These are phyloP conservation scores for Uria aalge DNA, from an alignment of 2,113 vertebrate genomes.

Conservation along the genomic window DNA sequence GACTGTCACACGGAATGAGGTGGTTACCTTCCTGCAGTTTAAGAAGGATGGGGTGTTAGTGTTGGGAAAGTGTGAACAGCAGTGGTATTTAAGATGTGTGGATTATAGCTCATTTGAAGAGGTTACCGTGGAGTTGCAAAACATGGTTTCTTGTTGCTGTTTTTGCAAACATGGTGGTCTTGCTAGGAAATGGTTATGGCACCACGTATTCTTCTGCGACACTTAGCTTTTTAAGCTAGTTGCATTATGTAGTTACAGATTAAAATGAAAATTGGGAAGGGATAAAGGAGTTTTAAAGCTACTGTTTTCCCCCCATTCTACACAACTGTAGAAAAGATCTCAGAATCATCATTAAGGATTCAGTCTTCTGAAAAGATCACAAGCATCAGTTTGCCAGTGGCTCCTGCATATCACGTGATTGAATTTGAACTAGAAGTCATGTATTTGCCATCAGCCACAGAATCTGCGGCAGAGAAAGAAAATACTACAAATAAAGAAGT, in stretches of 20 bases:
- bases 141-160: neutral
- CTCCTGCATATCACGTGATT: constrained; percentile 89
- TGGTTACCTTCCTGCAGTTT: neutral
- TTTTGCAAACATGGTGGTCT: neutral
- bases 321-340: constrained; percentile 75
- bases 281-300: neutral
- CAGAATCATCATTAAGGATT: constrained; percentile 79
- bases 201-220: neutral
- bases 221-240: neutral
- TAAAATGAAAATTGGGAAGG: neutral
- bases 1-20: neutral
- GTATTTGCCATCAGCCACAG: constrained; percentile 83
- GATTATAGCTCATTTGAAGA: neutral
- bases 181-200: neutral
- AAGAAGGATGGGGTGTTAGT: neutral
- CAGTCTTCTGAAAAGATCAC: constrained; percentile 94
- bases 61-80: neutral
- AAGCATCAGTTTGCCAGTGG: constrained; percentile 87
- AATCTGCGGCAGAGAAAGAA: constrained; percentile 67
- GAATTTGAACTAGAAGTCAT: constrained; percentile 93
- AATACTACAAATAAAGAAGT: constrained; percentile 78
- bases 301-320: neutral
- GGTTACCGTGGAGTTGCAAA: neutral
- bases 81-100: neutral
- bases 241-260: neutral